A percentile compares a stretch with the other conserved stretches of the same genome.
Conservation (phyloP, 1,140 invertebrate genomes). For the Drosophila kikkawai region DNA sequence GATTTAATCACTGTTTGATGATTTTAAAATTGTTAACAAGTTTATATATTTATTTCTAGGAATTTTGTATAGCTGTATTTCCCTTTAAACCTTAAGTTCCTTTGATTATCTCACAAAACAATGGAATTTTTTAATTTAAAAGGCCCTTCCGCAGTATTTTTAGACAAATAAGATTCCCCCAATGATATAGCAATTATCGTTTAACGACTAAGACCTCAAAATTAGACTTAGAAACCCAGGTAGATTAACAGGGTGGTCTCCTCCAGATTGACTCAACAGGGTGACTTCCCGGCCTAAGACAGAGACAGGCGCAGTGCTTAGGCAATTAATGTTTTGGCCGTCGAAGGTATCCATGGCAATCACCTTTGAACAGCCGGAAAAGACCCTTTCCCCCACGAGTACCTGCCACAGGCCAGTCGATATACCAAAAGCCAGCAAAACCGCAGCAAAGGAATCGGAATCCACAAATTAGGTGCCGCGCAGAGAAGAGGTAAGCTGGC, state of each 20-base stretch:
- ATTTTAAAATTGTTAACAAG: not conserved
- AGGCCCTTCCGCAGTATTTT: not conserved
- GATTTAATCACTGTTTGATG: not conserved
- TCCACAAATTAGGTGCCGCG: constrained; percentile 70
- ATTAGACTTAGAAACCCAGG: constrained; percentile 16
- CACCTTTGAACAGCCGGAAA: constrained; percentile 16
- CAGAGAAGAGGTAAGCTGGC: constrained; percentile 34
- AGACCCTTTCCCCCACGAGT: constrained; percentile 38
- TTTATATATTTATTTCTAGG: too few relatives aligned
- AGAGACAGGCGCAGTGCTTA: constrained; percentile 25
- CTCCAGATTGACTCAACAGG: constrained; percentile 2
- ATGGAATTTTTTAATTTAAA: constrained; percentile 6
- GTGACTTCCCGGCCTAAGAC: constrained; percentile 10
- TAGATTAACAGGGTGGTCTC: constrained; percentile 26
- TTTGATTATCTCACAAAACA: not conserved
- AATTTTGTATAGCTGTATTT: not conserved
- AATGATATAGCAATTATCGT: constrained; percentile 11
- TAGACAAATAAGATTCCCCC: not conserved
- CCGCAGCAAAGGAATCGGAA: constrained; percentile 65
- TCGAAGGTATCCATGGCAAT: constrained; percentile 35
- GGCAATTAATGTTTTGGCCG: constrained; percentile 43
- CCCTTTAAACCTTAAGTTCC: not conserved
- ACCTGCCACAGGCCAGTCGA: constrained; percentile 40
- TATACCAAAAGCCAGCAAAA: constrained; percentile 21
- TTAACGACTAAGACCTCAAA: constrained; percentile 8